A percentile compares a stretch with the other conserved stretches of the same genome.
Evolutionary conservation across 2,113 vertebrate genomes (phyloP).

Genomic region (Lagenorhynchus albirostris): DNA sequence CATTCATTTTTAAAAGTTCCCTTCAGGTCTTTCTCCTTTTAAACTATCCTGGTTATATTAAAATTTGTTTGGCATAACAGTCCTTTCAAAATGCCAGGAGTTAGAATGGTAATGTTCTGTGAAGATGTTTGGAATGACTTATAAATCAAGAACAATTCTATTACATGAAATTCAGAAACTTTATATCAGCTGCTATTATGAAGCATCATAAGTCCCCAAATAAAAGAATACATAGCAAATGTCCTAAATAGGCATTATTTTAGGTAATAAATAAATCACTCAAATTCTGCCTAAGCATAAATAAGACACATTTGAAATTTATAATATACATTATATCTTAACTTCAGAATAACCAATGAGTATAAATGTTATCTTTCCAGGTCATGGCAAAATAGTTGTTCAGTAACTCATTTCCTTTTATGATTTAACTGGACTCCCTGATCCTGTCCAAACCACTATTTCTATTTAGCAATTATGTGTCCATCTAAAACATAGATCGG

Average conservation of each 20-base stretch:
- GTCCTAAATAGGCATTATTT: neutral
- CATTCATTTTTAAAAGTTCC: neutral
- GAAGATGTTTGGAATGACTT: constrained; percentile 40
- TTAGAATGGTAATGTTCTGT: constrained; percentile 9
- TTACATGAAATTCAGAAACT: constrained; percentile 22
- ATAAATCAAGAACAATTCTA: constrained; percentile 10
- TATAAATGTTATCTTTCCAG: neutral
- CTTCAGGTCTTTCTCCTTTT: neutral
- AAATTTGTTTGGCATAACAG: neutral
- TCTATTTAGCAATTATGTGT: neutral
- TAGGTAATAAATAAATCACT: neutral
- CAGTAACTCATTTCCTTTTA: neutral
- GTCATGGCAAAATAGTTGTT: neutral
- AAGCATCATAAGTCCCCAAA: neutral
- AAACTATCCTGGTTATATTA: neutral
- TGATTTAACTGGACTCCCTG: neutral
- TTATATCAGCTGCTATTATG: neutral
- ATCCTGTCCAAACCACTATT: neutral
- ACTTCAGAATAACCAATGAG: neutral
- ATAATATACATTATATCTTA: neutral
- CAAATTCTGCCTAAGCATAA: neutral
- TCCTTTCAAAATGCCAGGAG: constrained; percentile 15
- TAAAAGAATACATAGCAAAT: neutral
- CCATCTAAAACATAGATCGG: neutral
- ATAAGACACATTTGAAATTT: neutral